Percentiles rank a stretch among this genome's conserved stretches.
Evolutionary conservation across 2,113 vertebrate species (phyloP).

Genomic region (Heloderma charlesbogerti): DNA sequence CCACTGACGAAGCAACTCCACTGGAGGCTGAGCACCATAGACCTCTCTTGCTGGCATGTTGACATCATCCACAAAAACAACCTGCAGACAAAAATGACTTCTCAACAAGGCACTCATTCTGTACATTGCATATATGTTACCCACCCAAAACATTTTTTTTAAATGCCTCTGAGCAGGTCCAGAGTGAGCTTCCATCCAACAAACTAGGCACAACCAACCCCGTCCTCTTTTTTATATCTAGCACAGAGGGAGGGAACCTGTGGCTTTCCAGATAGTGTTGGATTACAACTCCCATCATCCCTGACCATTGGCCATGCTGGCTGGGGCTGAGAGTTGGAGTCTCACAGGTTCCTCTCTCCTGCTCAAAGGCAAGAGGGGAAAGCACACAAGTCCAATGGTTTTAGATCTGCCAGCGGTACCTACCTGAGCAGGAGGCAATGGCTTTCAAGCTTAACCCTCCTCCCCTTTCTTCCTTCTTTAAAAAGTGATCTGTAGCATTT

Average conservation of each 20-base stretch:
- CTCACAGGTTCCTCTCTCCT: background rate
- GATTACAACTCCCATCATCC: background rate
- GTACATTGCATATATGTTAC: background rate
- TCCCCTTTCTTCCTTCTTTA: background rate
- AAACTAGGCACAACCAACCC: background rate
- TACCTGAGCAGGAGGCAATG: background rate
- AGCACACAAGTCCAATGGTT: background rate
- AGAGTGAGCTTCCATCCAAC: background rate
- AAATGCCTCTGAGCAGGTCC: background rate
- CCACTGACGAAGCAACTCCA: constrained; percentile 93
- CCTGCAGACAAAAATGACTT: constrained; percentile 68
- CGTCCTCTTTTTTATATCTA: background rate
- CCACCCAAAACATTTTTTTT: background rate
- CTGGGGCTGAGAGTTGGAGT: background rate
- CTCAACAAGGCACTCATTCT: background rate
- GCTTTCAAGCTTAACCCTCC: background rate
- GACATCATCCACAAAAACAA: constrained; percentile 94
- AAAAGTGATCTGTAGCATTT: background rate
- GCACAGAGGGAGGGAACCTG: background rate
- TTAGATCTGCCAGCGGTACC: background rate
- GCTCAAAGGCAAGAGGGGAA: too few species aligned
- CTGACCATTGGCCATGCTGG: background rate
- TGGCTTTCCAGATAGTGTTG: background rate
- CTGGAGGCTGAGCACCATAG: constrained; percentile 91
- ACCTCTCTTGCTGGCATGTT: constrained; percentile 94